Percentiles rank a stretch among this genome's conserved stretches.
Evolutionary conservation across 2,888 invertebrate genomes (phyloP).

Genomic region (Portevinia maculata): DNA sequence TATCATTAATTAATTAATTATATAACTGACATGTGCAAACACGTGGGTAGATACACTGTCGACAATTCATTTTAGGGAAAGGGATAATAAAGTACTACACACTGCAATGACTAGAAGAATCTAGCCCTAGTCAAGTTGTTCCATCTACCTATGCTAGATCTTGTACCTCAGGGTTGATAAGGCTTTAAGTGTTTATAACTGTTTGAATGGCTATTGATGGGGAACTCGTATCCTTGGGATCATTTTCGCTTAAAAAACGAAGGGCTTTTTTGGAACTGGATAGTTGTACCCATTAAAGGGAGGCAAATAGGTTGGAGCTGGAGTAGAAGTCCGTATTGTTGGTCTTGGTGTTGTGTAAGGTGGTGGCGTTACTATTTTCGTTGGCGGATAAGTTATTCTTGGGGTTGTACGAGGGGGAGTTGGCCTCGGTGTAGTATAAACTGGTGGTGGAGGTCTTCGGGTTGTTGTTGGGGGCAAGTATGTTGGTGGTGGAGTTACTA

Average conservation of each 20-base stretch:
- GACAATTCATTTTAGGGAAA: constrained; percentile 52
- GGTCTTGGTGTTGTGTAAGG: constrained; percentile 25
- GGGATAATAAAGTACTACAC: constrained; percentile 60
- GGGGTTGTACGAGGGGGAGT: constrained; percentile 43
- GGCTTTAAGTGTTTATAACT: constrained; percentile 54
- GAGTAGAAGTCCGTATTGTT: constrained; percentile 14
- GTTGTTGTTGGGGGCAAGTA: constrained; percentile 26
- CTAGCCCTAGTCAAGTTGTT: constrained; percentile 81
- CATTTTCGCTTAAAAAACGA: constrained; percentile 77
- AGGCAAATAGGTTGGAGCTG: constrained; percentile 27
- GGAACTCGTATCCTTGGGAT: constrained; percentile 19
- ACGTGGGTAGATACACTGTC: constrained; percentile 47
- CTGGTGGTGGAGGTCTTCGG: constrained; percentile 52
- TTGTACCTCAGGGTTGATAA: constrained; percentile 67
- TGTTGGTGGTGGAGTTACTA: constrained; percentile 41
- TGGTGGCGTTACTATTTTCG: constrained; percentile 37
- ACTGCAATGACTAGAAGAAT: constrained; percentile 82
- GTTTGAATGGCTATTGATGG: constrained; percentile 55
- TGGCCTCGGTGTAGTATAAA: constrained; percentile 66
- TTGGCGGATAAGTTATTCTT: constrained; percentile 32
- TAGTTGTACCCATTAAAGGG: constrained; percentile 78
- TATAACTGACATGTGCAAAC: constrained; percentile 56
- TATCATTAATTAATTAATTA: constrained; percentile 72
- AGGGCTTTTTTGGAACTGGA: constrained; percentile 79
- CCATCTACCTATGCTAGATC: constrained; percentile 80